Evolutionary conservation across 2,888 invertebrate species (phyloP).

Genomic region (Diarsia mendica): DNA sequence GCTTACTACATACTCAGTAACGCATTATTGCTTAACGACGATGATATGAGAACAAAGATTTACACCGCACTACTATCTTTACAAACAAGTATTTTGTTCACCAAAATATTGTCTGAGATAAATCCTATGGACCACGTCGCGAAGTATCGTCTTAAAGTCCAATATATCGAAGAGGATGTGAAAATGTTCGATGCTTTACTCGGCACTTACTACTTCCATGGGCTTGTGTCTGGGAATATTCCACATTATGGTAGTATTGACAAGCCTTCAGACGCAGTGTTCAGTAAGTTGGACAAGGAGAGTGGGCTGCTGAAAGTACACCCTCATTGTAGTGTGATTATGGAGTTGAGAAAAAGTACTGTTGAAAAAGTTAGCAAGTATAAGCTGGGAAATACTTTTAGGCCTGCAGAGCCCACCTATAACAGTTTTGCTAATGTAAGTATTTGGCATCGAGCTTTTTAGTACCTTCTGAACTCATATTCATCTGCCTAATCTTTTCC

Average conservation of each 20-base stretch:
- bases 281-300: conserved; percentile 68
- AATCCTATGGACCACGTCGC: conserved; percentile 95
- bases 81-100: conserved; percentile 89
- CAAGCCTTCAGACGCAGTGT: conserved; percentile 73
- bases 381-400: conserved; percentile 89
- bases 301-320: conserved; percentile 80
- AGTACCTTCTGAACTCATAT: background rate
- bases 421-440: conserved; percentile 89
- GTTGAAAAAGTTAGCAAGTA: conserved; percentile 83
- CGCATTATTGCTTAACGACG: conserved; percentile 44
- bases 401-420: conserved; percentile 89
- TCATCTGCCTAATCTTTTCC: too few relatives aligned
- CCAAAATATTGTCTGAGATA: conserved; percentile 91
- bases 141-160: conserved; percentile 93
- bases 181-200: conserved; percentile 89
- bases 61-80: conserved; percentile 79
- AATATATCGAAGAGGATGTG: conserved; percentile 93
- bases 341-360: conserved; percentile 79
- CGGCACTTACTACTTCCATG: conserved; percentile 90
- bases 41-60: conserved; percentile 71
- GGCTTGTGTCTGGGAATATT: conserved; percentile 79
- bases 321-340: conserved; percentile 85
- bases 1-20: conserved; percentile 69
- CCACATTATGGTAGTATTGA: conserved; percentile 77
- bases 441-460: background rate